phyloP scores from a whole-genome alignment of 2,797 vertebrate species.

The Staurois parvus region DNA sequence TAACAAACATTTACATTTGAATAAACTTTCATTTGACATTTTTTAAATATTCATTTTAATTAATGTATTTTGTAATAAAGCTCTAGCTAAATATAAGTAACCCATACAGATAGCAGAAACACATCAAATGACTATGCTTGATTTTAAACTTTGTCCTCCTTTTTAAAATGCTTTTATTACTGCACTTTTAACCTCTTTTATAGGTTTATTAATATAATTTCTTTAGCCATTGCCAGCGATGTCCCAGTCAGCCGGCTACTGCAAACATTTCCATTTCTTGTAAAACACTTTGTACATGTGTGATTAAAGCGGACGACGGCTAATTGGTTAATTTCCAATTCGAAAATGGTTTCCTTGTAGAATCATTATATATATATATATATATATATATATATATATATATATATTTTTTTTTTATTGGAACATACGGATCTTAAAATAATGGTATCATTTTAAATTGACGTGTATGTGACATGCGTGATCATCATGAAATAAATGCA shows the following conservation, averaged over 20 bases:
- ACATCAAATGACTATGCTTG: background rate
- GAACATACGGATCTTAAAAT: background rate
- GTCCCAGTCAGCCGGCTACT: background rate
- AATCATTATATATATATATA: background rate
- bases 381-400: too few relatives aligned
- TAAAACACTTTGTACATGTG: background rate
- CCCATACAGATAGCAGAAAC: too few relatives aligned
- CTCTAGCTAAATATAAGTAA: too few relatives aligned
- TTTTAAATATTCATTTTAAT: too few relatives aligned
- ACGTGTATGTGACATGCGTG: conserved; percentile 31
- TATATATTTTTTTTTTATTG: background rate
- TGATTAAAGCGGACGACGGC: background rate
- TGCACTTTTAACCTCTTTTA: background rate
- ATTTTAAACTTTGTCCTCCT: background rate
- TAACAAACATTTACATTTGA: too few relatives aligned
- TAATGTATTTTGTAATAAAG: too few relatives aligned
- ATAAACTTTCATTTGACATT: too few relatives aligned
- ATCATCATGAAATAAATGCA: conserved; percentile 68
- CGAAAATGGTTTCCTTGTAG: background rate
- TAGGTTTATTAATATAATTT: background rate
- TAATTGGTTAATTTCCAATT: background rate
- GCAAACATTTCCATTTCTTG: background rate
- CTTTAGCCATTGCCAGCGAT: background rate
- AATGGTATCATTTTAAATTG: conserved; percentile 6
- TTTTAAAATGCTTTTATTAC: background rate